Evolutionary conservation across 2,888 invertebrate species (phyloP), one percentile per base, ranked within the genome.

Genomic region (Idaea biselata): DNA sequence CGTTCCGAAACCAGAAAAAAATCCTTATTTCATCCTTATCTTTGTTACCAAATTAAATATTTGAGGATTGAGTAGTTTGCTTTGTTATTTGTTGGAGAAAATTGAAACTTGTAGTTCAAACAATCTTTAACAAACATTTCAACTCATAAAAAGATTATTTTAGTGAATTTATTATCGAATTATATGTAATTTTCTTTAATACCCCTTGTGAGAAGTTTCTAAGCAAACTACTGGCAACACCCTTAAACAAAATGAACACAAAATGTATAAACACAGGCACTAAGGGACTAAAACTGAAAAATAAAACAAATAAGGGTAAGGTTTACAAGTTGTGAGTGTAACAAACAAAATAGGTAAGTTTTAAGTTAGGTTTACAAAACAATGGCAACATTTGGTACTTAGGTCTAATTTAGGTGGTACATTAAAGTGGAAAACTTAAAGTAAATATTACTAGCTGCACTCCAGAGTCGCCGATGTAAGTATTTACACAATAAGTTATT

Each of bases 331-430:
- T 55, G 55, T 17, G 16, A 16, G 55, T 17, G 16, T 16, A 55
- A 55, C 55, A 55, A 16, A 55, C 55, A 55, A 55, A 17, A 55
- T 53, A 61, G 56, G 33, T 61, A 57, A 14, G 44, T 44, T 14
- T 32, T 8, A 14, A 44, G 44, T 44, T 44, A 44, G 5, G 25
- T 25, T 25, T 25, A 25, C 25, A 25, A n/a, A 25, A 25, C 25
- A 25, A 25, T 25, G 5, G 5, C 25, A 25, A 25, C 25, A 25
- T 25, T 25, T 25, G 25, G 25, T 25, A 25, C 25, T 25, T 25
- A 25, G 25, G 25, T 25, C 1, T 25, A 25, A 25, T 25, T 25
- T 25, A 25, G 25, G n/a, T n/a, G 25, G 25, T 25, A n/a, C n/a
- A n/a, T 25, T 25, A 25, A 25, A 25, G 5, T 3, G 25, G 25